Base-by-base conservation (phyloP, 2,797 vertebrate species). In the Esox lucius region DNA sequence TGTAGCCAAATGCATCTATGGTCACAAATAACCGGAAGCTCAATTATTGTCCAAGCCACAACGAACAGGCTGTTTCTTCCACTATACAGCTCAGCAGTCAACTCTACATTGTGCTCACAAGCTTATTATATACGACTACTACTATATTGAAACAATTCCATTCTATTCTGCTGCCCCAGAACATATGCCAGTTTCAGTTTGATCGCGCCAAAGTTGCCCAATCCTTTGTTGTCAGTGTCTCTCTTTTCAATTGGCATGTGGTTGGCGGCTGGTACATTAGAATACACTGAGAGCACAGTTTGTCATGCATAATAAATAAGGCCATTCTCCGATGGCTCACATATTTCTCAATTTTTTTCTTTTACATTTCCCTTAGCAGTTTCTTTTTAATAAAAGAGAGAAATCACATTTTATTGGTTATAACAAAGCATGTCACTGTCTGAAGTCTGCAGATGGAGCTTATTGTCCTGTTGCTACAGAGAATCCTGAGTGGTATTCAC, bases 381-480 rank as follows among this genome's bases (percentile, higher is more conserved):
- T 53, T 17, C 51, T 77, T 74, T 49, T 71, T 73, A 75, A 66
- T 51, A 74, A 76, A 49, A 76, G 74, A 49, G 39, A 35, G 75
- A 74, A 62, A 64, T 59, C 69, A 67, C 62, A 70, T 72, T 79
- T 62, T 56, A 79, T 74, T 81, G 9, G 22, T 24, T 11, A 17
- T 67, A 84, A 82, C 80, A 88, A 81, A 81, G 77, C 48, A 22
- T 80, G 70, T 84, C 75, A 74, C 67, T 72, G 81, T 53, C 79
- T 82, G 81, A 78, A 42, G 51, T 53, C 33, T 39, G 56, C n/a
- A 17, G 17, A 33, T 62, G 53, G 33, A 70, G 64, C 35, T n/a
- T n/a, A 35, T 56, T 67, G 65, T 24, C 65, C 33, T 65, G 26
- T 62, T 22, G 48, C 65, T 68, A 22, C 39, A 28, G 28, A 12